Percentiles rank a stretch among this genome's conserved stretches.
Conservation (phyloP, 1,140 invertebrate genomes). For the Nasonia giraulti region DNA sequence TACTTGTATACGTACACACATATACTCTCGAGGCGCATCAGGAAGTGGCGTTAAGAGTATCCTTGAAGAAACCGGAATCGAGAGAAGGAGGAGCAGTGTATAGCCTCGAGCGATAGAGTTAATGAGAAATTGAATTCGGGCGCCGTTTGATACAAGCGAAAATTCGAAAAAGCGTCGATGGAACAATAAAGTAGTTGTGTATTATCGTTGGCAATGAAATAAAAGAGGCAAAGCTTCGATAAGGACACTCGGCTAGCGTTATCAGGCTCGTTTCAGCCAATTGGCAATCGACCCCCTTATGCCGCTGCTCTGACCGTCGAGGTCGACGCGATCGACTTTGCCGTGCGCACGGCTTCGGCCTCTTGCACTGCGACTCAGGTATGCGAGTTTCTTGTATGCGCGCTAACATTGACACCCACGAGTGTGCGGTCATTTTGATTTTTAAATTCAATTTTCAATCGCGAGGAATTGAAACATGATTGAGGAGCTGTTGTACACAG, state of each 20-base stretch:
- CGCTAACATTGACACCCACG: neutral
- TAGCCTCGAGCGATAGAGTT: neutral
- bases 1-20: neutral
- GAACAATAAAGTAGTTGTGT: neutral
- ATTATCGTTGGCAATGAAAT: constrained; percentile 48
- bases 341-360: neutral
- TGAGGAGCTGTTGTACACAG: neutral
- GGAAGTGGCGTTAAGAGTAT: constrained; percentile 51
- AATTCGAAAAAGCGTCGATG: neutral
- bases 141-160: neutral
- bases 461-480: neutral
- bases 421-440: neutral
- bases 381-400: neutral
- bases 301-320: constrained; percentile 3
- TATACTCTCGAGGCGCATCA: neutral
- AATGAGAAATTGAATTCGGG: constrained; percentile 21
- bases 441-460: too few relatives aligned
- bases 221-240: neutral
- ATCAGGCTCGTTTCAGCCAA: constrained; percentile 47
- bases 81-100: too few relatives aligned
- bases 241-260: neutral
- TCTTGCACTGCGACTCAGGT: neutral
- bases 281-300: constrained; percentile 51
- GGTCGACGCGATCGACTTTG: neutral
- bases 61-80: constrained; percentile 2